Percentiles rank a stretch among this genome's conserved stretches.
These are phyloP conservation scores for Osmerus mordax DNA, from an alignment of 2,113 vertebrate species.

Conservation along the genomic window DNA sequence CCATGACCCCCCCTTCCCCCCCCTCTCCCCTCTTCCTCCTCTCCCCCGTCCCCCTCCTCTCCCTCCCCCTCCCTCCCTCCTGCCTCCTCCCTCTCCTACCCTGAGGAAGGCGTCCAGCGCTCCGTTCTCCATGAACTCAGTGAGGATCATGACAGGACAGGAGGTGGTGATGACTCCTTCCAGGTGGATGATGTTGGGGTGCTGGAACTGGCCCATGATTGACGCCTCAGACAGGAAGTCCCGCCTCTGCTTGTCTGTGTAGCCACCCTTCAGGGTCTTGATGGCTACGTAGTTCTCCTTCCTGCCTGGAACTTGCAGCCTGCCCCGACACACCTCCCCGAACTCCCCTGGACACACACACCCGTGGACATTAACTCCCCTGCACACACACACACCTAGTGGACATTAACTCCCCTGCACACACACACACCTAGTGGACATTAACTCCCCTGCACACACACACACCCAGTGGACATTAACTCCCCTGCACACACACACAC, in stretches of 20 bases:
- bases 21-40: not conserved
- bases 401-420: too few species aligned
- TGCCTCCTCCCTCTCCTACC: slow-evolving; percentile 59
- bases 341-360: slow-evolving; percentile 75
- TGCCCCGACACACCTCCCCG: slow-evolving; percentile 83
- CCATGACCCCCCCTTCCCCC: not conserved
- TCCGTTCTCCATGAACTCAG: slow-evolving; percentile 89
- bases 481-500: too few species aligned
- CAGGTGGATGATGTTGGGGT: slow-evolving; percentile 86
- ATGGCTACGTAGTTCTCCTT: slow-evolving; percentile 83
- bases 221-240: too few species aligned
- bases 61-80: not conserved
- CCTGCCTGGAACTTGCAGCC: slow-evolving; percentile 68
- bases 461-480: too few species aligned
- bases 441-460: too few species aligned
- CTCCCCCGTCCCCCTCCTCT: slow-evolving; percentile 18
- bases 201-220: slow-evolving; percentile 88
- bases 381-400: too few species aligned
- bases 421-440: too few species aligned
- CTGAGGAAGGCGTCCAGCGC: slow-evolving; percentile 80
- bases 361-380: too few species aligned
- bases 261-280: slow-evolving; percentile 84
- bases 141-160: slow-evolving; percentile 64
- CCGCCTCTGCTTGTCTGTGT: slow-evolving; percentile 60
- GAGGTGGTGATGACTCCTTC: slow-evolving; percentile 83